These are phyloP conservation scores for Eurytoma californica DNA, from an alignment of 2,888 invertebrate species.

Conservation along the genomic window DNA sequence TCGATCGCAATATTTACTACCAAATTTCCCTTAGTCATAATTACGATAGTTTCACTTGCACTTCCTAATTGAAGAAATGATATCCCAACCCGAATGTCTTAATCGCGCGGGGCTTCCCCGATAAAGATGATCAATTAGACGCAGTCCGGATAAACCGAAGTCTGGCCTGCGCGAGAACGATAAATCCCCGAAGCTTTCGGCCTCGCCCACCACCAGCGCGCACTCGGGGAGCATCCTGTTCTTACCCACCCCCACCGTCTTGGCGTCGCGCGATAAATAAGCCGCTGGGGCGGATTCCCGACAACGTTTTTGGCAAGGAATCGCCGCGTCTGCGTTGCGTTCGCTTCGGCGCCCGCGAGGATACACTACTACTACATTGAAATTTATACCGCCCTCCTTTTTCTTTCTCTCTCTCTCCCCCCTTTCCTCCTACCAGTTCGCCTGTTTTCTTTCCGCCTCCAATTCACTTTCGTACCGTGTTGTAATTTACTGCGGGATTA, in stretches of 20 bases:
- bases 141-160: not conserved
- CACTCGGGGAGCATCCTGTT: not conserved
- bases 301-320: slow-evolving; percentile 48
- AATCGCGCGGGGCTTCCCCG: slow-evolving; percentile 15
- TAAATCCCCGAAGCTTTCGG: slow-evolving; percentile 22
- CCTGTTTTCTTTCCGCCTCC: too few relatives aligned
- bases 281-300: slow-evolving; percentile 24
- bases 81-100: not conserved
- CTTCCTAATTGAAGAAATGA: too few relatives aligned
- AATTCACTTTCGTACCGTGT: too few relatives aligned
- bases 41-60: too few relatives aligned
- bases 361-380: slow-evolving; percentile 31
- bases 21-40: too few relatives aligned
- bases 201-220: not conserved
- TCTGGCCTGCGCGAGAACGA: not conserved
- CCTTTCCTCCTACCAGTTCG: not conserved
- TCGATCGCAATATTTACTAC: too few relatives aligned
- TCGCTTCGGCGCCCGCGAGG: slow-evolving; percentile 16
- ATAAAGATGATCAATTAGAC: slow-evolving; percentile 37
- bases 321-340: slow-evolving; percentile 22
- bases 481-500: too few relatives aligned
- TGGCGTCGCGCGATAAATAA: slow-evolving; percentile 42
- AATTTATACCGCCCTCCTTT: not conserved
- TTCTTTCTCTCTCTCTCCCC: not conserved
- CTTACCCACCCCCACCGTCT: not conserved